Evolutionary conservation across 2,113 vertebrate genomes (phyloP).

Genomic region (Orycteropus afer): DNA sequence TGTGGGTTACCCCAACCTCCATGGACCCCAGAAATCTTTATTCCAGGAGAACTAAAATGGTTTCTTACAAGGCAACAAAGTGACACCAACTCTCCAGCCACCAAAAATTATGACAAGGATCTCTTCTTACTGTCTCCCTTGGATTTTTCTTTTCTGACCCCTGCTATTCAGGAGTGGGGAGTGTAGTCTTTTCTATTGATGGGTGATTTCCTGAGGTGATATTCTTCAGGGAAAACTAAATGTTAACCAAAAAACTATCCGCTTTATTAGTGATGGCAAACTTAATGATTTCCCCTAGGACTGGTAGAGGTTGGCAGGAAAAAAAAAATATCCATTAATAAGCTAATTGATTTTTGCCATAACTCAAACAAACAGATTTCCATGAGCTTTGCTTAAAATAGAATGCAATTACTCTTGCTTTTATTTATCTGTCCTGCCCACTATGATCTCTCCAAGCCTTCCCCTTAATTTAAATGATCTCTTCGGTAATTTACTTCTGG

Average conservation of each 20-base stretch:
- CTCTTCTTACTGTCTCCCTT: neutral
- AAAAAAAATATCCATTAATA: conserved; percentile 65
- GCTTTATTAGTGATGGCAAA: conserved; percentile 47
- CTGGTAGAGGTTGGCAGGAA: neutral
- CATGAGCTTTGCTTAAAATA: conserved; percentile 63
- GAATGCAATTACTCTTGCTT: conserved; percentile 61
- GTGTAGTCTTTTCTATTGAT: neutral
- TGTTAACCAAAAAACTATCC: neutral
- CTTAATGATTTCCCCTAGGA: conserved; percentile 61
- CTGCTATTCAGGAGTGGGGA: fast-evolving
- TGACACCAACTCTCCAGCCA: neutral
- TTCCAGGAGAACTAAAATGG: neutral
- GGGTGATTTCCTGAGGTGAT: conserved; percentile 42
- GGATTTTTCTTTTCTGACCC: neutral
- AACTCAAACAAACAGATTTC: conserved; percentile 65
- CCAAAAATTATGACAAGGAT: neutral
- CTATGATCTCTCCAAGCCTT: conserved; percentile 24
- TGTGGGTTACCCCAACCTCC: neutral
- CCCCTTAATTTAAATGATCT: conserved; percentile 42
- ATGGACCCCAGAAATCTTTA: neutral
- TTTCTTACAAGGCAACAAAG: neutral
- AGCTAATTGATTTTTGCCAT: conserved; percentile 74
- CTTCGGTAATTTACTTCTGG: conserved; percentile 62
- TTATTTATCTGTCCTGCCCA: conserved; percentile 62
- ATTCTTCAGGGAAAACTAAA: conserved; percentile 46